Conservation (phyloP, 1,140 invertebrate species). For the Onthophagus taurus region DNA sequence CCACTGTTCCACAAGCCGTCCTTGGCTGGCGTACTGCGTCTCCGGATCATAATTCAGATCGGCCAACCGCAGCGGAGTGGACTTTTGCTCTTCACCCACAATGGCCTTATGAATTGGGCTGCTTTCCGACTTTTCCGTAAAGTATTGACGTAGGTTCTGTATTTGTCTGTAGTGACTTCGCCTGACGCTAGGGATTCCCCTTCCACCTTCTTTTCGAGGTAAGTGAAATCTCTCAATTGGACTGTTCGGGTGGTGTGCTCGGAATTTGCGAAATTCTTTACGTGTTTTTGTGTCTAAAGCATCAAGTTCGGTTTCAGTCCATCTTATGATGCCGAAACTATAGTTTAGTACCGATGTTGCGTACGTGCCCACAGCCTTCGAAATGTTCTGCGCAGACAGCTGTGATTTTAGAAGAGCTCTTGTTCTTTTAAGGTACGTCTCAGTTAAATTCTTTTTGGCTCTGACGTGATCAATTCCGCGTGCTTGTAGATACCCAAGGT, state of each 20-base stretch:
- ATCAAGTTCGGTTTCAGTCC: background rate
- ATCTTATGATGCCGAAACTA: background rate
- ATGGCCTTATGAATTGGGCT: background rate
- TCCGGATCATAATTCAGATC: background rate
- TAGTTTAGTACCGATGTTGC: constrained; percentile 3
- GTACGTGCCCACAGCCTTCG: background rate
- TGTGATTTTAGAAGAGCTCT: background rate
- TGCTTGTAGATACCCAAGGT: constrained; percentile 1
- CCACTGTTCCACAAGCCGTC: background rate
- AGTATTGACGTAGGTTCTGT: constrained; percentile 1
- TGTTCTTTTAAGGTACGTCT: background rate
- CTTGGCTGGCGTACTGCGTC: background rate
- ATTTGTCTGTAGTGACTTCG: background rate
- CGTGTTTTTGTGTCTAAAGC: background rate
- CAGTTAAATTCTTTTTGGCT: background rate
- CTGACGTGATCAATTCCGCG: background rate
- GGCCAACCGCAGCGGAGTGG: background rate
- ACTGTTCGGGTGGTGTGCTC: constrained; percentile 4
- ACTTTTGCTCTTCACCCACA: background rate
- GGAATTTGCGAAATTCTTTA: background rate
- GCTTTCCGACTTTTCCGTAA: background rate
- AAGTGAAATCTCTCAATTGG: constrained; percentile 1
- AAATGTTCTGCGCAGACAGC: background rate
- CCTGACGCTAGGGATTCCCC: background rate
- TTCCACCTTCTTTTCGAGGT: background rate